Conservation (phyloP, 2,113 vertebrate genomes). For the Amazona guildingii region DNA sequence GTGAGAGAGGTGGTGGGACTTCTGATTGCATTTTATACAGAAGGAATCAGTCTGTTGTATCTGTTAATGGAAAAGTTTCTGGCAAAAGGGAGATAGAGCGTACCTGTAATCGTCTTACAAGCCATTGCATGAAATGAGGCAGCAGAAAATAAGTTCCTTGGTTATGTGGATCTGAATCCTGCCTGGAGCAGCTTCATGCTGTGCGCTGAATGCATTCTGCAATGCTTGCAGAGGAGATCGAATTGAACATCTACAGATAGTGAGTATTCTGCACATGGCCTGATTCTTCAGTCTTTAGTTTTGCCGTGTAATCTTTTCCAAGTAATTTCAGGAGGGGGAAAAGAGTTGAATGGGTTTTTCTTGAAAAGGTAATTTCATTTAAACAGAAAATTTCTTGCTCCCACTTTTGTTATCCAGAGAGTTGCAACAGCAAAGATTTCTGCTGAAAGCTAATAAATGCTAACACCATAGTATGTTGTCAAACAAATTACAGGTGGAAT, state of each 20-base stretch:
- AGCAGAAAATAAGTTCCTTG: background rate
- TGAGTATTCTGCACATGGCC: background rate
- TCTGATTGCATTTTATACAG: too few relatives aligned
- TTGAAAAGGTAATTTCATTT: background rate
- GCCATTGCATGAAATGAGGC: background rate
- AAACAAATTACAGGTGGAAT: background rate
- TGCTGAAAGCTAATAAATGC: background rate
- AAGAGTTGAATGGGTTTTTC: background rate
- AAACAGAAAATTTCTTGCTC: background rate
- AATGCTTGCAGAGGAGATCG: background rate
- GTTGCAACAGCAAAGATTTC: background rate
- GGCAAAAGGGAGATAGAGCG: background rate
- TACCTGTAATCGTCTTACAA: background rate
- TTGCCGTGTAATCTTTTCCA: background rate
- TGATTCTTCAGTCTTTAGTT: background rate
- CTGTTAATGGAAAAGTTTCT: background rate
- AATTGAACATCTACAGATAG: background rate
- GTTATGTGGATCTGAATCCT: background rate
- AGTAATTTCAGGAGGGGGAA: background rate
- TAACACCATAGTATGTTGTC: background rate
- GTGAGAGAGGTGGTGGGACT: background rate
- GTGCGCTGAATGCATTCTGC: fast-evolving
- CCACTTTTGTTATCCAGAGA: background rate
- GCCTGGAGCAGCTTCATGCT: background rate
- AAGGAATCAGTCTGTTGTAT: background rate